Conservation (phyloP, 1,140 invertebrate species). For the Euglossa dilemma region DNA sequence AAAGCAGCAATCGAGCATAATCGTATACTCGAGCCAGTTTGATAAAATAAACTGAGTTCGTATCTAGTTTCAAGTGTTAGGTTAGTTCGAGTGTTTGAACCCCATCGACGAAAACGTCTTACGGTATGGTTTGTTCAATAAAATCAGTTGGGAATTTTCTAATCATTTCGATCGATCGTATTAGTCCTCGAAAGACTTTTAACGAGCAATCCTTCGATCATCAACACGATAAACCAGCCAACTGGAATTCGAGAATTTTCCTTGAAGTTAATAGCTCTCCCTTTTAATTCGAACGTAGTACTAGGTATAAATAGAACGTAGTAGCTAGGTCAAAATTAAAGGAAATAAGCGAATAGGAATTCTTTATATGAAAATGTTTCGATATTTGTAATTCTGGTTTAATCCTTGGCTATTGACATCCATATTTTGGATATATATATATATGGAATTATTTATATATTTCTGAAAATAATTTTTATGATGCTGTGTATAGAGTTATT, state of each 20-base stretch:
- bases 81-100: neutral
- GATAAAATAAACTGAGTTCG: constrained; percentile 8
- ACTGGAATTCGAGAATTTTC: neutral
- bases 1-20: neutral
- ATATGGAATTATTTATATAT: too few species aligned
- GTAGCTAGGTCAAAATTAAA: too few species aligned
- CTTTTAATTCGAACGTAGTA: too few species aligned
- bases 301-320: too few species aligned
- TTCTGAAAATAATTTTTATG: too few species aligned
- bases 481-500: too few species aligned
- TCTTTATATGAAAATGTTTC: too few species aligned
- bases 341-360: too few species aligned
- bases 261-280: neutral
- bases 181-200: neutral
- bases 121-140: too few species aligned
- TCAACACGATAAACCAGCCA: neutral
- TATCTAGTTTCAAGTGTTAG: neutral
- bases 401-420: too few species aligned
- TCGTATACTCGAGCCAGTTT: neutral
- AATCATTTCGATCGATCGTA: neutral
- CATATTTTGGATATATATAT: too few species aligned
- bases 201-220: neutral
- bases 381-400: too few species aligned
- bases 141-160: neutral
- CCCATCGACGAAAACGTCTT: neutral